These are phyloP conservation scores for Falco punctatus DNA, from an alignment of 2,113 vertebrate species.

Conservation along the genomic window DNA sequence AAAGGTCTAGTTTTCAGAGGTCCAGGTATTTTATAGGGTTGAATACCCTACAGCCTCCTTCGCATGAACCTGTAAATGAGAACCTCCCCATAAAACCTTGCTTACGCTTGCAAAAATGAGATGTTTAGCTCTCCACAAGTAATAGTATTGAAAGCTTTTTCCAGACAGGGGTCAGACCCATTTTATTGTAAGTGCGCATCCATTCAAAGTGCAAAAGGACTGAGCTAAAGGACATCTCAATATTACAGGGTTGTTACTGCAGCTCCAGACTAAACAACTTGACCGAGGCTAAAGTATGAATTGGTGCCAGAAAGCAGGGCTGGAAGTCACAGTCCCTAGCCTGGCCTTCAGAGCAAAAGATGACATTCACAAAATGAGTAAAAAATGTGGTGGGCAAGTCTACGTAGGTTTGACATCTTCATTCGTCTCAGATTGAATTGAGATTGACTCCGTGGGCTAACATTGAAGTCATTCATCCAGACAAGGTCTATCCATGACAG, in stretches of 20 bases:
- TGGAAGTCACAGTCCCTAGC: neutral
- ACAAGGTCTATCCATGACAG: neutral
- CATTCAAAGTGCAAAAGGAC: neutral
- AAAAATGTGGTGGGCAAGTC: neutral
- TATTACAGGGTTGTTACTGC: neutral
- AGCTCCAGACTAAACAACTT: neutral
- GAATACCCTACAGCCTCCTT: neutral
- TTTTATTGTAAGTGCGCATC: constrained; percentile 9
- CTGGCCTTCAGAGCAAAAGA: neutral
- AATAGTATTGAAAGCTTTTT: constrained; percentile 41
- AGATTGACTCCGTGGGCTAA: neutral
- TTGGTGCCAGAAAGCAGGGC: neutral
- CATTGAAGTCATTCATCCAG: neutral
- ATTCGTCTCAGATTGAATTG: neutral
- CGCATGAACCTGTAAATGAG: neutral
- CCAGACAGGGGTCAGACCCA: constrained; percentile 3
- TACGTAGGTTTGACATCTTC: neutral
- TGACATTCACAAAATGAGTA: neutral
- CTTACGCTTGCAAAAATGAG: constrained; percentile 27
- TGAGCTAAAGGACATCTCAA: neutral
- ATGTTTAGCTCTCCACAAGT: neutral
- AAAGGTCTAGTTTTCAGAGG: neutral
- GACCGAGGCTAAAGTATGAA: neutral
- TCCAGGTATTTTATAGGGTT: neutral
- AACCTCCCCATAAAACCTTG: neutral